phyloP scores from a whole-genome alignment of 2,888 invertebrate species.

The Notodonta dromedarius region DNA sequence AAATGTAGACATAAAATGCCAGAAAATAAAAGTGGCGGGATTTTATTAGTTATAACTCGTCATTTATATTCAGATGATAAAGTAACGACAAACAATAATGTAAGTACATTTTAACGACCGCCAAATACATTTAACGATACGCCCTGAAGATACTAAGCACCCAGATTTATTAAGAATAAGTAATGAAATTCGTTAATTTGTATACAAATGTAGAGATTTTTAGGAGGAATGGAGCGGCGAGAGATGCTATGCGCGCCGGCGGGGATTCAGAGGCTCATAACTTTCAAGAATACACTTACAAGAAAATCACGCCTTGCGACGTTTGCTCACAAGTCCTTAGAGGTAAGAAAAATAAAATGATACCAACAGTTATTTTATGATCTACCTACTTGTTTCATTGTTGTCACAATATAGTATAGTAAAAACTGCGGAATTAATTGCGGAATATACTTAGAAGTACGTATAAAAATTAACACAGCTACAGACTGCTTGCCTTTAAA shows the following conservation, averaged over 20 bases:
- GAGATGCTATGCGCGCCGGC: constrained; percentile 84
- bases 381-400: not conserved
- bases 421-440: not conserved
- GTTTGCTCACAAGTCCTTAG: constrained; percentile 96
- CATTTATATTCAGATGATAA: not conserved
- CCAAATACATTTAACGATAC: constrained; percentile 11
- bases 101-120: constrained; percentile 1
- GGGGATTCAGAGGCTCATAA: constrained; percentile 91
- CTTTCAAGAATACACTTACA: constrained; percentile 97
- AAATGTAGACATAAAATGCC: not conserved
- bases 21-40: not conserved
- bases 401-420: not conserved
- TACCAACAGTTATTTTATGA: not conserved
- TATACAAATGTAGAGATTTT: constrained; percentile 34
- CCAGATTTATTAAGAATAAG: constrained; percentile 5
- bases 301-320: constrained; percentile 97
- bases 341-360: constrained; percentile 85
- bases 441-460: too few species aligned
- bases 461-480: too few species aligned
- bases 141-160: not conserved
- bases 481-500: too few species aligned
- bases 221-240: constrained; percentile 90
- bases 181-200: constrained; percentile 10
- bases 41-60: not conserved
- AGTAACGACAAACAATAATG: not conserved